Evolutionary conservation across 2,888 invertebrate species (phyloP).

Genomic region (Leptinotarsa tumamoca): DNA sequence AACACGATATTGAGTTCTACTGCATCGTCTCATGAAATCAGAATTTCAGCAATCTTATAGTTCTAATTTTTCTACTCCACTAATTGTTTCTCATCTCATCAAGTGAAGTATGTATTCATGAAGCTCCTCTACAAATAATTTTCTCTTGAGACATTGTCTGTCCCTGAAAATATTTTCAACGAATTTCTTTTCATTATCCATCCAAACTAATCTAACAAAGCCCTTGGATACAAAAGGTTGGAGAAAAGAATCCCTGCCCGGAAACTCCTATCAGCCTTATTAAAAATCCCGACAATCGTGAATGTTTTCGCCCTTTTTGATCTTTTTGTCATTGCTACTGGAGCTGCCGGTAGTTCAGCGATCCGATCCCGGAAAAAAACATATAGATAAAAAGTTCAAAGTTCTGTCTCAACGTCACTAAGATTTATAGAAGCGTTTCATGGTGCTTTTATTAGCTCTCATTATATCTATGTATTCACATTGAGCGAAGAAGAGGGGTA

Average conservation of each 20-base stretch:
- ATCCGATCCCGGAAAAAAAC: neutral
- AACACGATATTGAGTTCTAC: no score
- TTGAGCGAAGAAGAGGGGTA: neutral
- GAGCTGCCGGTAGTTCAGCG: neutral
- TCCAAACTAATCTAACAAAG: neutral
- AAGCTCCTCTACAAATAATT: neutral
- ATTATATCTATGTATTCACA: slow-evolving; percentile 10
- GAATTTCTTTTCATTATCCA: slow-evolving; percentile 2
- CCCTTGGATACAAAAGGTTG: slow-evolving; percentile 1
- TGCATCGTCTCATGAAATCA: no score
- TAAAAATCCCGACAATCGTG: slow-evolving; percentile 17
- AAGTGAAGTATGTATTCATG: neutral
- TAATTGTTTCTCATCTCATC: neutral
- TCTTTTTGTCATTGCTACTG: slow-evolving; percentile 1
- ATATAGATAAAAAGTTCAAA: slow-evolving; percentile 16
- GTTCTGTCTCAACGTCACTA: neutral
- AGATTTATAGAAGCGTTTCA: slow-evolving; percentile 4
- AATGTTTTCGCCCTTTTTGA: slow-evolving; percentile 10
- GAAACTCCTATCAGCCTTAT: slow-evolving; percentile 11
- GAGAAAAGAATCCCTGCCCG: slow-evolving; percentile 7
- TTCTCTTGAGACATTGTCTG: neutral
- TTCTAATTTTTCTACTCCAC: neutral
- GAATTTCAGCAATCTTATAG: no score
- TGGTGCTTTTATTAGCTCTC: slow-evolving; percentile 5
- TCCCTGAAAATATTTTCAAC: neutral